Evolutionary conservation across 2,113 vertebrate species (phyloP), one percentile per base, ranked within the genome.

Genomic region (Hippocampus barbouri): DNA sequence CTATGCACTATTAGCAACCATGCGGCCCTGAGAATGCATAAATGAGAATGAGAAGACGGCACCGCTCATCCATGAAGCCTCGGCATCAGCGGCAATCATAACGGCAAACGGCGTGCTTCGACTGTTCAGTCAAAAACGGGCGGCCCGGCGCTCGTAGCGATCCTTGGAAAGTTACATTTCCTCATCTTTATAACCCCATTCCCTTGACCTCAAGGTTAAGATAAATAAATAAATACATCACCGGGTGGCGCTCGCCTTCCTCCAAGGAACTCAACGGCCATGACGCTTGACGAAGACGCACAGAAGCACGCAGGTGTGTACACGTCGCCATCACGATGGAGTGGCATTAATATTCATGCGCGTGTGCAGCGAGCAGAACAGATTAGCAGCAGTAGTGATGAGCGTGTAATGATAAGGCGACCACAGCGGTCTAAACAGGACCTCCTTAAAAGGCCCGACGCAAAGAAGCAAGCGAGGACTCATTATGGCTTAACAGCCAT

Each of bases 351-450:
- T 88, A 89, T 89, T 88, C 85, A 86, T 88, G 84, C 80, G 81
- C 80, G 86, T 80, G 85, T 74, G 85, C 89, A 84, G 68, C 74
- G 80, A 88, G 86, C 87, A 82, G 86, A 88, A 88, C 87, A 90
- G 90, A 91, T 91, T 91, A 91, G 87, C 83, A 85, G 85, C 72
- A 85, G 84, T 87, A 83, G 88, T 88, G 88, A 90, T 91, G 83
- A 90, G 85, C 85, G 81, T 87, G 87, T 86, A 87, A 89, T 87
- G 88, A 89, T 89, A 88, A 87, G 76, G 82, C 83, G 85, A 85
- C 86, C 84, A 74, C 76, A 68, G 86, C 84, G 73, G 79, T 83
- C 85, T 77, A 79, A 90, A 87, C 87, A 86, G 85, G 79, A 63
- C 81, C 82, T 79, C 68, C 77, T 75, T 77, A 84, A 79, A 88